Percentiles rank a stretch among this genome's conserved stretches.
phyloP scores from a whole-genome alignment of 1,140 invertebrate genomes.

The Campoletis sonorensis region DNA sequence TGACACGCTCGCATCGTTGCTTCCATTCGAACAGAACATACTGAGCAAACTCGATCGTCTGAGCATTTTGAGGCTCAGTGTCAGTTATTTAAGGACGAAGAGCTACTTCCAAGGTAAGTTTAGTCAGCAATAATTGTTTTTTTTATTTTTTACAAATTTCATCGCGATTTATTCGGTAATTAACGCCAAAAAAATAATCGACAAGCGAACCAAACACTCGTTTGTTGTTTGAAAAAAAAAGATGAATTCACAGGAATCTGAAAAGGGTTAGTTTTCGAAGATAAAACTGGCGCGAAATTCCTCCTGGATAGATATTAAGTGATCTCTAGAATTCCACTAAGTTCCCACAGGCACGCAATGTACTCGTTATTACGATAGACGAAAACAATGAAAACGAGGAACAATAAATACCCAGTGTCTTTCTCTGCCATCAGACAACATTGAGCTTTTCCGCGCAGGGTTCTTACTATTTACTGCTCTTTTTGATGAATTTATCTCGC shows the following conservation, averaged over 20 bases:
- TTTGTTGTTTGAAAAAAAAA: too few species aligned
- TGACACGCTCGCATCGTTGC: constrained; percentile 96
- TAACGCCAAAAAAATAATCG: too few species aligned
- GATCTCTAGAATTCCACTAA: constrained; percentile 10
- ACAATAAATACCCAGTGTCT: constrained; percentile 57
- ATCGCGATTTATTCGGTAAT: too few species aligned
- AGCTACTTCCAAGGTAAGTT: constrained; percentile 98
- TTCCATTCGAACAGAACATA: constrained; percentile 99
- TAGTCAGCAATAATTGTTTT: background rate
- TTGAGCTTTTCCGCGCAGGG: background rate
- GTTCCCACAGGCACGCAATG: constrained; percentile 63
- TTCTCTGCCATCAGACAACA: background rate
- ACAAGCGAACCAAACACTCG: too few species aligned
- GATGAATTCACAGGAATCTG: too few species aligned
- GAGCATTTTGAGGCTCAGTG: constrained; percentile 96
- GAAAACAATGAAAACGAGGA: constrained; percentile 68
- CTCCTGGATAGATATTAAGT: background rate
- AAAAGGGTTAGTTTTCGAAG: too few species aligned
- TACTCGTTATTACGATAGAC: constrained; percentile 63
- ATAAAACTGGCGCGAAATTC: background rate
- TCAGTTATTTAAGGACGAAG: constrained; percentile 98
- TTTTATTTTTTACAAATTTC: too few species aligned
- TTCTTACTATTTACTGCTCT: background rate
- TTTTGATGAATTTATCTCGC: background rate
- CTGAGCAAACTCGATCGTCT: constrained; percentile 98